Base-by-base conservation (phyloP, 1,140 invertebrate species). In the Bilobella aurantiaca region DNA sequence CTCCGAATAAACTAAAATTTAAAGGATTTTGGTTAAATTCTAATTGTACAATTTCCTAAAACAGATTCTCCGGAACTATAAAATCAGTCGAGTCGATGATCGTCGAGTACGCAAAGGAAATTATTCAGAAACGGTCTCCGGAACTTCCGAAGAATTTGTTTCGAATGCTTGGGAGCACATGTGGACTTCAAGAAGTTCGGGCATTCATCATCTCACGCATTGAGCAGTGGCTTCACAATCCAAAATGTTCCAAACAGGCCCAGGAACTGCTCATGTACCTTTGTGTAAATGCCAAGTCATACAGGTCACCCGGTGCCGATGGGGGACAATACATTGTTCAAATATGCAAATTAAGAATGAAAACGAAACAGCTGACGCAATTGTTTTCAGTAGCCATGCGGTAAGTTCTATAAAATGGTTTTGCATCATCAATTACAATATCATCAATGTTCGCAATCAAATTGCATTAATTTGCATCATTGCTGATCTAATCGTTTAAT, bases 181-280 rank as follows among this genome's bases (percentile, higher is more conserved):
- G 66, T 65, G 69, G 67, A 0, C 34, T 68, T 0, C 8, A n/a
- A 1, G 65, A 46, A 30, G 86, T 95, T 49, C 82, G 94, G 29
- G 82, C 87, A 58, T 84, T 92, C 53, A 87, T 89, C 8, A 86
- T 89, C 8, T 85, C 87, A 16, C 84, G 88, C 27, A 78, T 98
- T 1, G 95, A 98, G 77, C 84, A 88, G 66, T 97, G 94, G 94
- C 79, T 98, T 29, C 93, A 96, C 74, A 96, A 96, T 79, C 92
- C 93, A 32, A 98, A 98, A 81, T 77, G 94, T 47, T 88, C 89
- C 77, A 85, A 90, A 74, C 84, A 88, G 8, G 92, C 93, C 0
- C 94, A 96, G 77, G 93, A 98, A 78, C 78, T 98, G n/a, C 78
- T 98, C 1, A 85, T 93, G 62, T 89, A 93, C 69, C 83, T 97